Conservation (phyloP, 1,140 invertebrate species). For the Melanaphis sacchari region DNA sequence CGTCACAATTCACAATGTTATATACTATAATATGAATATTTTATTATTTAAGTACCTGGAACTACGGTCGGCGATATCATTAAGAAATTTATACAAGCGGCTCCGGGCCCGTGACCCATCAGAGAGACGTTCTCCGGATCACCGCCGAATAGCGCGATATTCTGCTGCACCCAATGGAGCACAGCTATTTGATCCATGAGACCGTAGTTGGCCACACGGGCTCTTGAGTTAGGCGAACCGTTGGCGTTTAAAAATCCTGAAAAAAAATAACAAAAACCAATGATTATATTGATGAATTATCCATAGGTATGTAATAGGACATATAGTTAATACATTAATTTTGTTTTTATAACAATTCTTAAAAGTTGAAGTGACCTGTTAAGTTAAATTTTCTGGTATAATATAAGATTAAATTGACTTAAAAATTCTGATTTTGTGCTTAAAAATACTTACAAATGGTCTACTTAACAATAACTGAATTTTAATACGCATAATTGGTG, state of each 20-base stretch:
- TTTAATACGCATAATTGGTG: too few species aligned
- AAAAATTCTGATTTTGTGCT: too few species aligned
- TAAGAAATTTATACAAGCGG: slow-evolving; percentile 93
- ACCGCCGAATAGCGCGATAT: slow-evolving; percentile 88
- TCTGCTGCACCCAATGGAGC: slow-evolving; percentile 90
- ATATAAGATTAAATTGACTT: too few species aligned
- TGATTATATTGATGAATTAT: not conserved
- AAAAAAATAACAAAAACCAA: slow-evolving; percentile 58
- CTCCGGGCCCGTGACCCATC: slow-evolving; percentile 92
- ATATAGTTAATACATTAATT: not conserved
- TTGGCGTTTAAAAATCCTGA: slow-evolving; percentile 86
- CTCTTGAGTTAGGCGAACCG: slow-evolving; percentile 77
- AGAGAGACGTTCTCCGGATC: slow-evolving; percentile 89
- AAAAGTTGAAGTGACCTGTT: too few species aligned
- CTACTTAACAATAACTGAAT: too few species aligned
- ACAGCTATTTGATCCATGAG: slow-evolving; percentile 93
- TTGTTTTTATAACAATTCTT: not conserved
- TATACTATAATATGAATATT: not conserved
- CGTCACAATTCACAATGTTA: not conserved
- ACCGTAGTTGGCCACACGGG: slow-evolving; percentile 89
- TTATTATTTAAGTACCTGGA: slow-evolving; percentile 71
- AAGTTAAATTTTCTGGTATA: too few species aligned
- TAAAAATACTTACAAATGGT: too few species aligned
- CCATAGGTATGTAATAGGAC: not conserved
- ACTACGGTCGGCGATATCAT: slow-evolving; percentile 93